Percentiles rank a stretch among this genome's conserved stretches.
phyloP scores from a whole-genome alignment of 2,888 invertebrate genomes.

The Trichacis sp. region DNA sequence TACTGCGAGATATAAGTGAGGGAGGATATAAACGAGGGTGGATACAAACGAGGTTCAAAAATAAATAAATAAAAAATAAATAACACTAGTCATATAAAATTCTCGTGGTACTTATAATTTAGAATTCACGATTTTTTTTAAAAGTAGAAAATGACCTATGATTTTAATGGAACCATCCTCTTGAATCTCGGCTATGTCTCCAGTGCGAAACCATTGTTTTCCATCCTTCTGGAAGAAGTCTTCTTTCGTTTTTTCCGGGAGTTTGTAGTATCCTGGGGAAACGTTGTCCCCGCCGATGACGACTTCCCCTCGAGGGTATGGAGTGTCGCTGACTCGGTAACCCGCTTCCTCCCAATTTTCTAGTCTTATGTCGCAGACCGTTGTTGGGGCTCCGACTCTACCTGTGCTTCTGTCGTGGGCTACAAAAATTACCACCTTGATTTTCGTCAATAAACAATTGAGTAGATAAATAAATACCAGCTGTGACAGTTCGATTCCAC shows the following conservation, averaged over 20 bases:
- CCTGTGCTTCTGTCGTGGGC: constrained; percentile 79
- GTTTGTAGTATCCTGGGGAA: constrained; percentile 93
- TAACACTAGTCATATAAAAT: too few species aligned
- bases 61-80: too few species aligned
- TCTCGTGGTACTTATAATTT: too few species aligned
- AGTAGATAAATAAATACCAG: too few species aligned
- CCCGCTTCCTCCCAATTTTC: constrained; percentile 95
- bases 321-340: constrained; percentile 89
- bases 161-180: constrained; percentile 95
- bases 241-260: constrained; percentile 87
- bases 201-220: constrained; percentile 93
- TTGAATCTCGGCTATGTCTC: constrained; percentile 95
- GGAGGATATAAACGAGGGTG: too few species aligned
- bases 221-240: constrained; percentile 89
- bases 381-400: constrained; percentile 89
- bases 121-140: too few species aligned
- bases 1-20: too few species aligned
- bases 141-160: constrained; percentile 92
- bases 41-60: too few species aligned
- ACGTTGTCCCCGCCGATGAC: constrained; percentile 91
- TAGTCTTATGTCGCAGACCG: constrained; percentile 85
- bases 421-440: constrained; percentile 31
- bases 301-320: constrained; percentile 88
- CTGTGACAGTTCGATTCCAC: too few species aligned
- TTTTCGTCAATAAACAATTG: too few species aligned